These are phyloP conservation scores for Oreochromis spilurus DNA, from an alignment of 2,113 vertebrate genomes.

Conservation along the genomic window DNA sequence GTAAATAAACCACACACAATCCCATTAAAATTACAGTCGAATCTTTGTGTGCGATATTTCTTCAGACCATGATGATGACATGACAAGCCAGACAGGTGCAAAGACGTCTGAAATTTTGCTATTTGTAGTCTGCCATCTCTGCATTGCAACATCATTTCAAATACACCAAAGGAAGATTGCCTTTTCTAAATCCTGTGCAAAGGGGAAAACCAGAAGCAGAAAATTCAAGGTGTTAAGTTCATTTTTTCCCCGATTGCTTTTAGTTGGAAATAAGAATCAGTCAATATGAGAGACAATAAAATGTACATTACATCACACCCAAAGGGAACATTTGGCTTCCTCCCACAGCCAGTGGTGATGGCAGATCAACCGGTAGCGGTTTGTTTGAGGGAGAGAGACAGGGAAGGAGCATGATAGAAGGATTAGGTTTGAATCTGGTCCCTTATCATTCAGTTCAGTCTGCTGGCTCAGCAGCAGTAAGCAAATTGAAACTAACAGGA, in stretches of 20 bases:
- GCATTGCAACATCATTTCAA: constrained; percentile 40
- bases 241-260: background rate
- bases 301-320: constrained; percentile 24
- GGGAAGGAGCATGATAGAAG: constrained; percentile 29
- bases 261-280: constrained; percentile 14
- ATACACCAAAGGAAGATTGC: constrained; percentile 6
- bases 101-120: constrained; percentile 15
- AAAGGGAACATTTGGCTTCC: constrained; percentile 30
- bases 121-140: constrained; percentile 14
- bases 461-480: constrained; percentile 69
- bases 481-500: constrained; percentile 71
- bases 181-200: background rate
- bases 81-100: background rate
- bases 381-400: constrained; percentile 9
- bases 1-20: background rate
- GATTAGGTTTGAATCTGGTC: constrained; percentile 55
- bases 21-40: background rate
- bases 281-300: constrained; percentile 24
- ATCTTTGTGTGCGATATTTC: background rate
- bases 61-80: background rate
- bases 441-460: constrained; percentile 64
- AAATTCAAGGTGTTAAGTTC: background rate
- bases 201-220: background rate
- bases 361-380: constrained; percentile 46
- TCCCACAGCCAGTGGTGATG: constrained; percentile 14